Evolutionary conservation across 2,113 vertebrate genomes (phyloP).

Genomic region (Clarias gariepinus): DNA sequence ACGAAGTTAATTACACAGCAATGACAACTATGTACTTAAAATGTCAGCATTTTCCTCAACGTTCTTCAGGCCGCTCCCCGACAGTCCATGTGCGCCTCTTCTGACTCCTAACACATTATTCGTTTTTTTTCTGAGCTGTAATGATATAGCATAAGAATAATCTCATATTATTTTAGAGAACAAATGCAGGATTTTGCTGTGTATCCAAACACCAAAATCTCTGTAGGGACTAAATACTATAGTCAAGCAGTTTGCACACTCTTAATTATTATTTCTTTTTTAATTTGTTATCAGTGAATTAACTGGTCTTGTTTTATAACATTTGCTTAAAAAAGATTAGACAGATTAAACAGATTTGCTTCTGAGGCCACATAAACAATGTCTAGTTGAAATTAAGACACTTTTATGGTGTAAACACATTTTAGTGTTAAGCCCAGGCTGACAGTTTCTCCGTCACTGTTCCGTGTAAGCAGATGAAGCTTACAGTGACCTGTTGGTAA

Average conservation of each 20-base stretch:
- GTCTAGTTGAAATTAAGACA: conserved; percentile 29
- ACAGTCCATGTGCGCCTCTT: background rate
- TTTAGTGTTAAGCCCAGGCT: background rate
- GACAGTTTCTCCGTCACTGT: background rate
- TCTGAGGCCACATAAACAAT: conserved; percentile 54
- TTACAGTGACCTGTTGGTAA: background rate
- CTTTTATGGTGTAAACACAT: conserved; percentile 30
- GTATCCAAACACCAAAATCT: conserved; percentile 25
- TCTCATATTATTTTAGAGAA: conserved; percentile 12
- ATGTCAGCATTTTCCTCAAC: background rate
- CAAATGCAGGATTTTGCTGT: conserved; percentile 29
- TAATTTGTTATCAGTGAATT: background rate
- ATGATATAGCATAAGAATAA: background rate
- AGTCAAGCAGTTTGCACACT: background rate
- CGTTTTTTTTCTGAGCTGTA: background rate
- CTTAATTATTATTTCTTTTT: background rate
- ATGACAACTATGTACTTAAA: background rate
- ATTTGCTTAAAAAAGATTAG: no score
- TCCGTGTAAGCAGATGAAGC: conserved; percentile 9
- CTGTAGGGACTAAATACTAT: conserved; percentile 32
- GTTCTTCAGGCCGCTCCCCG: background rate
- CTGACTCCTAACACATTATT: background rate
- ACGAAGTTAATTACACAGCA: background rate
- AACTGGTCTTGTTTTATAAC: background rate
- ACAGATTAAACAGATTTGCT: no score